Conservation (phyloP, 2,113 vertebrate genomes). For the Thoracochromis brauschi region DNA sequence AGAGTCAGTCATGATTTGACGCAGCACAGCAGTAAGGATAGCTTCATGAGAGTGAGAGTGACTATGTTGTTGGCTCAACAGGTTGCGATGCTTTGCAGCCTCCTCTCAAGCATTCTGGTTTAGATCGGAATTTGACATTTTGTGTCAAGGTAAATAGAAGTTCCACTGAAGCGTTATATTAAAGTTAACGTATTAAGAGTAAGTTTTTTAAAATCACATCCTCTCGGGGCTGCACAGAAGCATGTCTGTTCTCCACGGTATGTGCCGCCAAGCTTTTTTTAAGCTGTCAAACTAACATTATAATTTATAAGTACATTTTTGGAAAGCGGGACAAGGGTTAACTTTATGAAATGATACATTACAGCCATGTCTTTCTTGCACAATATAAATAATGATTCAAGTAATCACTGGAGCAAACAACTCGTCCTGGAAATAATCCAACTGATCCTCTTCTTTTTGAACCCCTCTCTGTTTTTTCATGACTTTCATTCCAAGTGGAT, state of each 20-base stretch:
- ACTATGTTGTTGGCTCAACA: neutral
- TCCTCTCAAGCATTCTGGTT: neutral
- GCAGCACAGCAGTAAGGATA: neutral
- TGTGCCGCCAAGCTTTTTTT: neutral
- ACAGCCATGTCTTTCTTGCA: neutral
- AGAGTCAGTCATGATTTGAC: neutral
- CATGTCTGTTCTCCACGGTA: neutral
- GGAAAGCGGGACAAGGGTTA: neutral
- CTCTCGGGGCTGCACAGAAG: neutral
- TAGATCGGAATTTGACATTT: neutral
- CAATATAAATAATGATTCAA: conserved; percentile 3
- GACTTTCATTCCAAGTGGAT: conserved; percentile 23
- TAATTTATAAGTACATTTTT: neutral
- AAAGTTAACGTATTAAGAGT: neutral
- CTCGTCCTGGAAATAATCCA: conserved; percentile 21
- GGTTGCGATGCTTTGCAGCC: neutral
- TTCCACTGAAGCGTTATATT: neutral
- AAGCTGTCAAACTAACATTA: neutral
- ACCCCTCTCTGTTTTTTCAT: neutral
- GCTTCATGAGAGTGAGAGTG: neutral
- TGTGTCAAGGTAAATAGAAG: neutral
- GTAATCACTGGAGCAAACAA: conserved; percentile 5
- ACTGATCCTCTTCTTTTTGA: conserved; percentile 28
- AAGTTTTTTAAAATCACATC: neutral
- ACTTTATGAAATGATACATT: neutral